These are phyloP conservation scores for Oncopeltus fasciatus DNA, from an alignment of 1,140 invertebrate species.

Conservation along the genomic window DNA sequence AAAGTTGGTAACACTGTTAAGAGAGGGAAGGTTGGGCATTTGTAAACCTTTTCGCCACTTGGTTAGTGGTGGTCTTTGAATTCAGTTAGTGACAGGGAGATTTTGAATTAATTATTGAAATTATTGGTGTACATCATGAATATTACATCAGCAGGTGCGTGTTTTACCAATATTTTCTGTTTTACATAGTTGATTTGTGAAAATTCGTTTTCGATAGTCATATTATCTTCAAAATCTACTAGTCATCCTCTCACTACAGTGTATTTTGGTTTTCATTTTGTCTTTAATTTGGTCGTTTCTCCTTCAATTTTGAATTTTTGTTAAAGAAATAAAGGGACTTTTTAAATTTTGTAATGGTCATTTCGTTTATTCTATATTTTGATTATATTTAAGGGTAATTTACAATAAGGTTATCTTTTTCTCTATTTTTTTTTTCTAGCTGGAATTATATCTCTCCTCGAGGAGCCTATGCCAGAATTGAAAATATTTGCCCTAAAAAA, in stretches of 20 bases:
- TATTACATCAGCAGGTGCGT: constrained; percentile 35
- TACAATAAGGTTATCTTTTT: background rate
- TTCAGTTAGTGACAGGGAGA: background rate
- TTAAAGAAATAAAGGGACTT: no score
- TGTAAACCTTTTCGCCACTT: background rate
- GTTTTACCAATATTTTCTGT: background rate
- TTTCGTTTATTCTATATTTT: constrained; percentile 15
- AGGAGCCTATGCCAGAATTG: constrained; percentile 82
- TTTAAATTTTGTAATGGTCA: no score
- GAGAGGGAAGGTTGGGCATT: background rate
- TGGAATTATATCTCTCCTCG: constrained; percentile 88
- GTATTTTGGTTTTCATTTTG: background rate
- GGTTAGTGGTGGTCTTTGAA: background rate
- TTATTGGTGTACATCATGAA: constrained; percentile 25
- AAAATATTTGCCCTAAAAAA: constrained; percentile 85
- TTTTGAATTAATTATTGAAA: background rate
- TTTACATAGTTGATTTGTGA: background rate
- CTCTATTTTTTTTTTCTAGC: constrained; percentile 42
- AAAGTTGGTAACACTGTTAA: background rate
- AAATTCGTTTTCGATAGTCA: background rate
- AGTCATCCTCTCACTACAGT: background rate
- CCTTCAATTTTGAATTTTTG: background rate
- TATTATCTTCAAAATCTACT: constrained; percentile 10
- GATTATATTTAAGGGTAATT: background rate
- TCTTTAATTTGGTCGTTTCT: background rate